Conservation (phyloP, 2,113 vertebrate species). For the Symphodus melops region DNA sequence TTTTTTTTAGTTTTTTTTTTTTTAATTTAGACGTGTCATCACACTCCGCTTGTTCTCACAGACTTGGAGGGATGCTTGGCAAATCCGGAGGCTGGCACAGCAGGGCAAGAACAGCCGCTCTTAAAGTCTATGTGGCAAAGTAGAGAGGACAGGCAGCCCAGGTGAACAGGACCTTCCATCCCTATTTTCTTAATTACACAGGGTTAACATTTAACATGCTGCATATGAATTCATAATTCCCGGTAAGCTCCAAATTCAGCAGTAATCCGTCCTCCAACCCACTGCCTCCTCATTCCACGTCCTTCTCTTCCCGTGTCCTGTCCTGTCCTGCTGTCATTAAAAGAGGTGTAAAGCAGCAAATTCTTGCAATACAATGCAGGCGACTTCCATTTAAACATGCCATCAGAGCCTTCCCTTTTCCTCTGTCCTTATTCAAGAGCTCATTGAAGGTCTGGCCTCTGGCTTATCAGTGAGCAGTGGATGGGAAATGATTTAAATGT, state of each 20-base stretch:
- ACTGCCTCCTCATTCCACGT: neutral
- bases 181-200: constrained; percentile 1
- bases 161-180: neutral
- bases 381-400: constrained; percentile 8
- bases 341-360: neutral
- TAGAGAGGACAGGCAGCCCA: constrained; percentile 16
- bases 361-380: constrained; percentile 14
- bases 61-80: constrained; percentile 1
- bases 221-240: constrained; percentile 30
- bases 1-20: no score
- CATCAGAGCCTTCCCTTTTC: neutral
- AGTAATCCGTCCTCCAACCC: neutral
- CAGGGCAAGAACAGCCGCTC: constrained; percentile 2
- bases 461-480: constrained; percentile 56
- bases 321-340: neutral
- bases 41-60: constrained; percentile 1
- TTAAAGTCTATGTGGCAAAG: neutral
- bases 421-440: constrained; percentile 37
- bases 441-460: constrained; percentile 55
- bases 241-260: constrained; percentile 1
- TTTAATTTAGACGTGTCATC: neutral
- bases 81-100: constrained; percentile 10
- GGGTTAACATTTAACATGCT: constrained; percentile 14
- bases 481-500: constrained; percentile 61
- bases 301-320: constrained; percentile 25